Percentiles rank a stretch among this genome's conserved stretches.
Conservation (phyloP, 2,797 vertebrate species). For the Epinephelus malabaricus region DNA sequence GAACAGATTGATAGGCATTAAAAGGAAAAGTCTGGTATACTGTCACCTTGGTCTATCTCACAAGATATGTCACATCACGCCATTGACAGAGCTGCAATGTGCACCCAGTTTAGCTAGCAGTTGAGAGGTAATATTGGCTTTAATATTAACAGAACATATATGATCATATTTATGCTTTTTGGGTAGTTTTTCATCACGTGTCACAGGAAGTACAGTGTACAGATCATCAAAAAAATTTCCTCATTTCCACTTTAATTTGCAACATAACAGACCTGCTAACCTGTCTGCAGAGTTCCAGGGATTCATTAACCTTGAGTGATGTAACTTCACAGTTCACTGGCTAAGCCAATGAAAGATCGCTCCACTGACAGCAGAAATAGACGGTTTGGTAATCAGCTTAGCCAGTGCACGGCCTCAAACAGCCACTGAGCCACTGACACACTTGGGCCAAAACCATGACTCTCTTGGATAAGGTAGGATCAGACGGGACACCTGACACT, state of each 20-base stretch:
- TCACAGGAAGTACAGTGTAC: background rate
- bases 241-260: slow-evolving; percentile 16
- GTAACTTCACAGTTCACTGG: slow-evolving; percentile 57
- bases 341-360: slow-evolving; percentile 75
- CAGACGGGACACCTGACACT: slow-evolving; percentile 11
- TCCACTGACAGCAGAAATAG: slow-evolving; percentile 76
- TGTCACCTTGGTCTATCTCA: background rate
- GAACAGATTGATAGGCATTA: background rate
- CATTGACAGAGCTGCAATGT: no score
- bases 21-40: background rate
- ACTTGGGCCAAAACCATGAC: slow-evolving; percentile 58
- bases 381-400: slow-evolving; percentile 79
- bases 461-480: slow-evolving; percentile 41
- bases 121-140: no score
- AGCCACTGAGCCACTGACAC: slow-evolving; percentile 72
- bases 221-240: background rate
- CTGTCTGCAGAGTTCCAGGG: slow-evolving; percentile 28
- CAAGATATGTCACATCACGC: no score
- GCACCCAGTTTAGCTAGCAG: no score
- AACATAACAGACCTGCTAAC: slow-evolving; percentile 21
- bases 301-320: slow-evolving; percentile 66
- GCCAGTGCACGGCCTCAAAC: slow-evolving; percentile 37
- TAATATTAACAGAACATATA: no score
- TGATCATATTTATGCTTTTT: no score
- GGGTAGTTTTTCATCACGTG: no score